Base-by-base conservation (phyloP, 2,797 vertebrate genomes). In the Acridotheres tristis region DNA sequence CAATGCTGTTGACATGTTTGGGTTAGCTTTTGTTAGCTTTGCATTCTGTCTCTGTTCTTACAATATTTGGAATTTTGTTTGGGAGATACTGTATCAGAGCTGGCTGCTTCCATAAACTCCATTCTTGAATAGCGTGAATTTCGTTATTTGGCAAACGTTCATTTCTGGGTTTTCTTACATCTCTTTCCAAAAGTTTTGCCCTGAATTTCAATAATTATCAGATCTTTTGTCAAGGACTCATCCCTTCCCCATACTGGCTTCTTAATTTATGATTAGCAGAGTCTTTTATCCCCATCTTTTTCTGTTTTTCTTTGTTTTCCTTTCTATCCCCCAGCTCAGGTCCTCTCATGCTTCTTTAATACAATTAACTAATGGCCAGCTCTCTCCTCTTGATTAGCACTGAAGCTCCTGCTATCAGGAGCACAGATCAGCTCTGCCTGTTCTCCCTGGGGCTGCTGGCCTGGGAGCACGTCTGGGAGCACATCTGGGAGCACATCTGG, bases 361-460 rank as follows among this genome's bases (percentile, higher is more conserved):
- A 78, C 82, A 92, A 90, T 96, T 95, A 90, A 58, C 83, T 94
- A 94, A 94, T 91, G 73, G 75, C 87, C 80, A 62, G 55, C 53
- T 92, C 29, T 5, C 72, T 91, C 13, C 65, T 83, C 72, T 83
- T 47, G 82, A 65, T 68, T 71, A 88, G 65, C 51, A 38, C 58
- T 58, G 84, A 47, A 85, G 50, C 10, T 0, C 45, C 88, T 54
- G 59, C 82, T 89, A 72, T 96, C 93, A 75, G 75, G 34, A 85
- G 40, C 25, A 50, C 42, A 53, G 55, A 93, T 94, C 85, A 88
- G 87, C 38, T 89, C 93, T 94, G 85, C 69, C 63, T 90, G 88
- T 86, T 95, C 91, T 92, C 57, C 20, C 72, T 27, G 1, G 8
- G 57, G 63, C 77, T 82, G 57, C 71, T 38, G 20, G 51, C 34